Evolutionary conservation across 2,797 vertebrate genomes (phyloP).

Genomic region (Pipistrellus pygmaeus): DNA sequence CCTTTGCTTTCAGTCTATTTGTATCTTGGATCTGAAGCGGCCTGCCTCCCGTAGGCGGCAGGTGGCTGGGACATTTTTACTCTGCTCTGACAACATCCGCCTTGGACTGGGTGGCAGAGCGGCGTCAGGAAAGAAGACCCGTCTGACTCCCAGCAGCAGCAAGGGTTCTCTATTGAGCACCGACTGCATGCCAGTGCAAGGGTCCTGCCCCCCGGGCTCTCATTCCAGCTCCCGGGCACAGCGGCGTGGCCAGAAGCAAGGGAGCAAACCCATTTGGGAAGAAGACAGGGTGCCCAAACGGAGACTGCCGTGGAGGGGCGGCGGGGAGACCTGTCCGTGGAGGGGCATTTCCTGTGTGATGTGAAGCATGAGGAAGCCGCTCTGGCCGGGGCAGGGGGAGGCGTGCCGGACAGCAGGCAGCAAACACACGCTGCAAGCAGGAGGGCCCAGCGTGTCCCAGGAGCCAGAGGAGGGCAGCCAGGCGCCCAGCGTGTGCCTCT

Average conservation of each 20-base stretch:
- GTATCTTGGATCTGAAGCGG: background rate
- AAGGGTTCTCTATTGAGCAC: background rate
- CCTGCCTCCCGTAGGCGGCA: background rate
- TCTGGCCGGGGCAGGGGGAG: background rate
- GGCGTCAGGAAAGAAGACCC: background rate
- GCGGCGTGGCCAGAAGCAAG: background rate
- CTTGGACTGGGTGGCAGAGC: background rate
- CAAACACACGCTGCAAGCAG: background rate
- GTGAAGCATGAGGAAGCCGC: background rate
- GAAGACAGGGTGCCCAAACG: background rate
- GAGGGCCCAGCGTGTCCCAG: background rate
- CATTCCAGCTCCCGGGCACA: accelerated
- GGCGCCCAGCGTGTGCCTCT: background rate
- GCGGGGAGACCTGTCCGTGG: background rate
- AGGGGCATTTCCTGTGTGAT: background rate
- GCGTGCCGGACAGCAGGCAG: background rate
- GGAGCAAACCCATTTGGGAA: background rate
- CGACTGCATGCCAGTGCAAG: accelerated
- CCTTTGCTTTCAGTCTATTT: background rate
- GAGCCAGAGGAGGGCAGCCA: background rate
- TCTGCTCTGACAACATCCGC: background rate
- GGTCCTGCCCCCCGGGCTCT: accelerated
- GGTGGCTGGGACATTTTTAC: background rate
- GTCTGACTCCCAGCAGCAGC: background rate
- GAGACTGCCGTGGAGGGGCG: accelerated